These are phyloP conservation scores for Phycodurus eques DNA, from an alignment of 2,113 vertebrate genomes.

Conservation along the genomic window DNA sequence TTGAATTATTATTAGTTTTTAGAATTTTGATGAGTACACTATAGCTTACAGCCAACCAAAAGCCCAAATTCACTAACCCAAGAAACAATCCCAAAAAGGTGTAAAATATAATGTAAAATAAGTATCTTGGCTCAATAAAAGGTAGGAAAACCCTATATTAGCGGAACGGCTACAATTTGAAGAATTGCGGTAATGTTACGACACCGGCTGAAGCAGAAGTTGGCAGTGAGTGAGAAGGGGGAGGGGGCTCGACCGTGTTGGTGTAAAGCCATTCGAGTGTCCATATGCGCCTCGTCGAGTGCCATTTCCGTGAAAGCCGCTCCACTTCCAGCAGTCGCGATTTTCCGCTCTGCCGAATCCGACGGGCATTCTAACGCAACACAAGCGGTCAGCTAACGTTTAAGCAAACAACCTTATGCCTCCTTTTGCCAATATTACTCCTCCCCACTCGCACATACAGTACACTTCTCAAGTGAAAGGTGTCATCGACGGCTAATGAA, in stretches of 20 bases:
- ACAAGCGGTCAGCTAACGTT: constrained; percentile 50
- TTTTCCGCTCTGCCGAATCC: constrained; percentile 52
- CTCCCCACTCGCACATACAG: neutral
- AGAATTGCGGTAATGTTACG: neutral
- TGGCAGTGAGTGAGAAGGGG: neutral
- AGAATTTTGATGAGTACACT: no score
- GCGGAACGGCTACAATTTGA: neutral
- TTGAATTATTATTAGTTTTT: neutral
- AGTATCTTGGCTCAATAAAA: neutral
- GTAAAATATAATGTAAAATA: neutral
- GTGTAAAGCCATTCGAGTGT: constrained; percentile 14
- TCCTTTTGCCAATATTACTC: no score
- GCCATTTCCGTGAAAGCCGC: constrained; percentile 54
- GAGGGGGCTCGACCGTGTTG: neutral
- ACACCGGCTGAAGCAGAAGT: neutral
- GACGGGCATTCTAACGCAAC: constrained; percentile 31
- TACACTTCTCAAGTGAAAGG: constrained; percentile 11
- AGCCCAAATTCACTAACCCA: neutral
- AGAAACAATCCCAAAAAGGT: neutral
- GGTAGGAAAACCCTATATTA: no score
- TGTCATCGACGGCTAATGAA: constrained; percentile 41
- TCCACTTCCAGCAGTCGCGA: constrained; percentile 38
- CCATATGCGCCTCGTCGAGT: constrained; percentile 52
- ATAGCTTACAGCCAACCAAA: neutral
- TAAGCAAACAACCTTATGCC: constrained; percentile 76